A percentile compares a stretch with the other conserved stretches of the same genome.
Conservation (phyloP, 37 sponge, comb jelly and placozoan genomes). For the Eunapius fragilis region DNA sequence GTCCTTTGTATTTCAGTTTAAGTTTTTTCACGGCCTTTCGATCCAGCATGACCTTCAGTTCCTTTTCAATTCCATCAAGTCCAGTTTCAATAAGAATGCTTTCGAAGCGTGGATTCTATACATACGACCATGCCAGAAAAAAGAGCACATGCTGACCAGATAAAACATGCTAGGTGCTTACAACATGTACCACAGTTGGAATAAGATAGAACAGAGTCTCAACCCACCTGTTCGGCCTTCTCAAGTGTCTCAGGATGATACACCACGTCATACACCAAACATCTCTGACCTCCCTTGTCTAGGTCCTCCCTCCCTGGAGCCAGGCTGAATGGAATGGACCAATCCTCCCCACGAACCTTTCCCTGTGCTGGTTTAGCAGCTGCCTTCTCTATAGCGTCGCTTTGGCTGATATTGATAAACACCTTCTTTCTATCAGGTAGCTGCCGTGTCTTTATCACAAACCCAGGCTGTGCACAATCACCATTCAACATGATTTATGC, state of each 20-base stretch:
- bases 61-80: conserved; percentile 70
- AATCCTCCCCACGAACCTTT: conserved; percentile 59
- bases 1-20: conserved; percentile 83
- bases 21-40: conserved; percentile 49
- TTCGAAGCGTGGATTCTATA: conserved; percentile 76
- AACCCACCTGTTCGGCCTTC: not conserved
- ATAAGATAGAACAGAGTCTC: not conserved
- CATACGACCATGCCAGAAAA: conserved; percentile 5
- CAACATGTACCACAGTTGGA: not conserved
- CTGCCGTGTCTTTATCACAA: conserved; percentile 74
- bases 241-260: conserved; percentile 69
- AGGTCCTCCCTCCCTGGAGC: conserved; percentile 72
- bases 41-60: conserved; percentile 50
- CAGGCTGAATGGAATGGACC: conserved; percentile 83
- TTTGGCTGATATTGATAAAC: conserved; percentile 83
- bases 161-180: no score
- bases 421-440: conserved; percentile 56
- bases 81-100: conserved; percentile 78
- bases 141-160: not conserved
- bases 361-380: conserved; percentile 37
- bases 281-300: conserved; percentile 77
- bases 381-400: conserved; percentile 44
- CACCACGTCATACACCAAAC: conserved; percentile 73
- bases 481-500: not conserved
- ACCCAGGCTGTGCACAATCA: conserved; percentile 70